These are phyloP conservation scores for Plebejus anna DNA, from an alignment of 2,888 invertebrate genomes.

Conservation along the genomic window DNA sequence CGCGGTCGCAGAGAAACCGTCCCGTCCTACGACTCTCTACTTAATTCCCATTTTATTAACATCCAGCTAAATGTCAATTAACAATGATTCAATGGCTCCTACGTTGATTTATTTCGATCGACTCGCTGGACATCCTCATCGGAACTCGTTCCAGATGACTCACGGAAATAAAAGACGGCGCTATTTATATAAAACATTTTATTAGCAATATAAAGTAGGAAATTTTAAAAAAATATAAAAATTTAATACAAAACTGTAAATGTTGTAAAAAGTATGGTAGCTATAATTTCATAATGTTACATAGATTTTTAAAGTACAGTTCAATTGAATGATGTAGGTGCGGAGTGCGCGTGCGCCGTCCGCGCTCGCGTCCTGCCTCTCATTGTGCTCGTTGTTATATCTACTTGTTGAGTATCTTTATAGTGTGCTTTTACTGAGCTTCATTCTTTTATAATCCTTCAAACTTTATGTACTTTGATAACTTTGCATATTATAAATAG, in stretches of 20 bases:
- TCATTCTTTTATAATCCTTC: neutral
- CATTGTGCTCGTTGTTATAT: slow-evolving; percentile 1
- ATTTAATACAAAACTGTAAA: slow-evolving; percentile 74
- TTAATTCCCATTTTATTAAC: slow-evolving; percentile 17
- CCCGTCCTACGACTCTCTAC: neutral
- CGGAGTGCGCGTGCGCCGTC: slow-evolving; percentile 20
- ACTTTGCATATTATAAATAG: neutral
- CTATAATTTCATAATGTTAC: slow-evolving; percentile 56
- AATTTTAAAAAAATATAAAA: slow-evolving; percentile 78
- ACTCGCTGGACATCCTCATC: neutral
- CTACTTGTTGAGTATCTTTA: neutral
- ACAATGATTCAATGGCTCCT: slow-evolving; percentile 17
- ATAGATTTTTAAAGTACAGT: slow-evolving; percentile 45
- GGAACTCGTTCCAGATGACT: neutral
- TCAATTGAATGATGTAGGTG: slow-evolving; percentile 24
- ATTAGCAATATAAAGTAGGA: slow-evolving; percentile 79
- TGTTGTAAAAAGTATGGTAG: slow-evolving; percentile 70
- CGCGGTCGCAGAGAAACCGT: neutral
- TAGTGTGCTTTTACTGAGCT: neutral
- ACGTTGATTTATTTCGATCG: slow-evolving; percentile 1
- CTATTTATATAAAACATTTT: slow-evolving; percentile 69
- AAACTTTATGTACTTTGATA: neutral
- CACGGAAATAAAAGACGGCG: slow-evolving; percentile 36
- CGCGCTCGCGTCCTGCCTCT: slow-evolving; percentile 33
- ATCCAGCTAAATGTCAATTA: slow-evolving; percentile 18